Evolutionary conservation across 2,113 vertebrate genomes (phyloP), one percentile per base, ranked within the genome.

Genomic region (Arenaria interpres): DNA sequence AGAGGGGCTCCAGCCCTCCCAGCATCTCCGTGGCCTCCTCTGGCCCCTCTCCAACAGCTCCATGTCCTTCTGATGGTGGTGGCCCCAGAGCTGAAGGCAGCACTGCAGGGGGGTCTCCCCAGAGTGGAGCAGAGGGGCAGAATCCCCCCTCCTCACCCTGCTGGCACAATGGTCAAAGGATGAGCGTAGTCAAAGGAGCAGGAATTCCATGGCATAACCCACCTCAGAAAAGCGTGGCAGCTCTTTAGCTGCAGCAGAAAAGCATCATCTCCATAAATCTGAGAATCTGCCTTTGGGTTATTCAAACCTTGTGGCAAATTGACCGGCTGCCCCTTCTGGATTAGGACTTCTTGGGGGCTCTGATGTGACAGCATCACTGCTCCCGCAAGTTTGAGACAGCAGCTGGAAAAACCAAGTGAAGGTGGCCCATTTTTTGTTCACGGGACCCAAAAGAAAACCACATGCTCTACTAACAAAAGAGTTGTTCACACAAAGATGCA

Each of bases 91-190:
- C 23, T 71, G 62, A 9, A 75, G 0, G 4, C 33, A 75, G 37
- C 2, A 25, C 27, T 59, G 4, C 32, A 13, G n/a, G 45, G 14
- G 24, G 32, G 30, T 59, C 24, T 35, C 72, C 19, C 3, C 4
- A 4, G 16, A n/a, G 21, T 0, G 2, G 30, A 60, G 41, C 0
- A n/a, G 19, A 75, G 30, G 51, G 19, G 18, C 0, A 76, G 12
- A 41, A 57, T 67, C 6, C 2, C 18, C 32, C 56, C 24, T 9
- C 41, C 14, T 48, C 0, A 0, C 7, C 16, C 63, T 30, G 7
- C 33, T 59, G 37, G 30, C 16, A 57, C 33, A 67, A 19, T 3
- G 32, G 45, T 35, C 46, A 56, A 77, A 45, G 23, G 28, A 53
- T 8, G 24, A 68, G 32, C 11, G 73, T 4, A 28, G 45, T 35